A percentile compares a stretch with the other conserved stretches of the same genome.
Evolutionary conservation across 1,140 invertebrate genomes (phyloP).

Genomic region (Melipona quadrifasciata): DNA sequence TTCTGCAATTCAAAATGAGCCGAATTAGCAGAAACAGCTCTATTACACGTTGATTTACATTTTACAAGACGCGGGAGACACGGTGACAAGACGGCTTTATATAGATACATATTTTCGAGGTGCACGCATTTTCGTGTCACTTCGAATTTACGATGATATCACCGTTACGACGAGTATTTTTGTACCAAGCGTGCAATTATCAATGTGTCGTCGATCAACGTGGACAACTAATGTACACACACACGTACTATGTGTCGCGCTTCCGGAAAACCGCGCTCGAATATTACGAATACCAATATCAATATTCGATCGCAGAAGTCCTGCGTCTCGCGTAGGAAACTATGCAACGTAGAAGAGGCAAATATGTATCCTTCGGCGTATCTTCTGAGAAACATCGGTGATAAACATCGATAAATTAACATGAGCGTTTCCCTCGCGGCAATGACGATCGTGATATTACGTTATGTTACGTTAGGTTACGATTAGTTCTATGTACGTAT

Average conservation of each 20-base stretch:
- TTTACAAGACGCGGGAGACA: not conserved
- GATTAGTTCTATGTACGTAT: no score
- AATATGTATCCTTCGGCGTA: not conserved
- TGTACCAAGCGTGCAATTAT: not conserved
- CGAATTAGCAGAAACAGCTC: not conserved
- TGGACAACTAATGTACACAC: no score
- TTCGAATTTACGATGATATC: not conserved
- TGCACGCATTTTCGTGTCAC: not conserved
- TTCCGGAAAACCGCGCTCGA: not conserved
- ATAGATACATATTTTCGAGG: not conserved
- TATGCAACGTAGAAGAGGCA: not conserved
- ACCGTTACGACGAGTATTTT: not conserved
- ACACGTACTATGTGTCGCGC: not conserved
- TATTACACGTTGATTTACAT: not conserved
- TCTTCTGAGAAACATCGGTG: not conserved
- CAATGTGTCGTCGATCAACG: not conserved
- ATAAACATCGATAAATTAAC: not conserved
- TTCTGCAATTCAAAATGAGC: not conserved
- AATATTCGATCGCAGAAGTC: not conserved
- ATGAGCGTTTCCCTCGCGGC: not conserved
- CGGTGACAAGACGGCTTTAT: not conserved
- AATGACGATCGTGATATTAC: not conserved
- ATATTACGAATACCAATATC: constrained; percentile 16
- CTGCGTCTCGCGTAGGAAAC: not conserved
- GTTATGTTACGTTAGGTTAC: not conserved